These are phyloP conservation scores for Scaptomyza flava DNA, from an alignment of 2,888 invertebrate genomes.

Conservation along the genomic window DNA sequence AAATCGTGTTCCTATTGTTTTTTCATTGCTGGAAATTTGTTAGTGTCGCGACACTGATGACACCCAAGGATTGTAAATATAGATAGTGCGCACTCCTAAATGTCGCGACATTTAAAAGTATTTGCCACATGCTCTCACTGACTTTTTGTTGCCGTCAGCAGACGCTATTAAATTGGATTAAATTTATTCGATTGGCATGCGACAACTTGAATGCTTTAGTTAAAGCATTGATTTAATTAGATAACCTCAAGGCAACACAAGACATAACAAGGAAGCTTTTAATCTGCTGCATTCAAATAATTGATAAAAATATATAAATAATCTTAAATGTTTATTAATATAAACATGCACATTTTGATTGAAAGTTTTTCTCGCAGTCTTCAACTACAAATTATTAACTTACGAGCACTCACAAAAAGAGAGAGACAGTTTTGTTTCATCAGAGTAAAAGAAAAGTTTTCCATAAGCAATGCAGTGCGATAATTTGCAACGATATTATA, in stretches of 20 bases:
- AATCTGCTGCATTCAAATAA: too few relatives aligned
- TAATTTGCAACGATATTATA: constrained; percentile 66
- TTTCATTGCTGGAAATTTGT: constrained; percentile 65
- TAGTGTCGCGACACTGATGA: constrained; percentile 51
- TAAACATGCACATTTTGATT: too few relatives aligned
- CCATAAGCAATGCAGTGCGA: constrained; percentile 54
- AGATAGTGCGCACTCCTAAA: constrained; percentile 13
- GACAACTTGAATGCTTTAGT: constrained; percentile 20
- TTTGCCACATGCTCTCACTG: constrained; percentile 1
- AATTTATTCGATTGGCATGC: constrained; percentile 38
- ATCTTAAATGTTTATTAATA: too few relatives aligned
- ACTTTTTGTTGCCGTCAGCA: constrained; percentile 2
- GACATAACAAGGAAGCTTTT: too few relatives aligned
- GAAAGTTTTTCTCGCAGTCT: too few relatives aligned
- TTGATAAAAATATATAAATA: too few relatives aligned
- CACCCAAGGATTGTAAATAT: constrained; percentile 45
- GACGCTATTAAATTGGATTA: constrained; percentile 34
- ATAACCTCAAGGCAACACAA: background rate
- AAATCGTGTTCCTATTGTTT: constrained; percentile 69
- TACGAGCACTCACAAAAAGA: background rate
- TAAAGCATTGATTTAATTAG: background rate
- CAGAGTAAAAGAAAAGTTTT: constrained; percentile 48
- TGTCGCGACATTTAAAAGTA: constrained; percentile 30
- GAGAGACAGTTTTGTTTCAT: constrained; percentile 2
- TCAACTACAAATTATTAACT: constrained; percentile 11